phyloP scores from a whole-genome alignment of 2,113 vertebrate genomes.

The Peucedramus taeniatus region DNA sequence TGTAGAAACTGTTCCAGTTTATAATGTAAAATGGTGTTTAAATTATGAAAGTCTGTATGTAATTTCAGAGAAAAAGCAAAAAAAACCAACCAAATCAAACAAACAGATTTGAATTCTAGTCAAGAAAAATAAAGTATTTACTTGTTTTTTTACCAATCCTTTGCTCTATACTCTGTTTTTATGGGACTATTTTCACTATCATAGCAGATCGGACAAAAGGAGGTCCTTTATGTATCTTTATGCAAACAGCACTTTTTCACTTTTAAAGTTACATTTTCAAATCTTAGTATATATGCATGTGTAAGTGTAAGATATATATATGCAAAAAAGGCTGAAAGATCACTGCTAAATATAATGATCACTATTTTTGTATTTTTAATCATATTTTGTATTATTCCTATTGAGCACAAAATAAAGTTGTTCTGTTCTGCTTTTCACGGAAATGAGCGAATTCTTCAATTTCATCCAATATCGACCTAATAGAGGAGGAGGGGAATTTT shows the following conservation, averaged over 20 bases:
- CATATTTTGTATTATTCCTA: not conserved
- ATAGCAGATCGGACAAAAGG: not conserved
- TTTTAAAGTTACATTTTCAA: not conserved
- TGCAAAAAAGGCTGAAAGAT: not conserved
- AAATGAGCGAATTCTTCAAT: not conserved
- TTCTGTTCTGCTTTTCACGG: not conserved
- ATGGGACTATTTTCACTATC: not conserved
- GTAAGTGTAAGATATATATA: not conserved
- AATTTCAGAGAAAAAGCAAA: not conserved
- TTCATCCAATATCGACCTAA: not conserved
- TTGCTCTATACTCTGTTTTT: not conserved
- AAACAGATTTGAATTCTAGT: not conserved
- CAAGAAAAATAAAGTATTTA: not conserved
- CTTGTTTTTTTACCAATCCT: fast-evolving
- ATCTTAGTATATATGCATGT: not conserved
- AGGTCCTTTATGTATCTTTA: not conserved
- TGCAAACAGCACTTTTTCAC: not conserved
- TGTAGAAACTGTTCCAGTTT: not conserved
- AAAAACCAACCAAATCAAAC: not conserved
- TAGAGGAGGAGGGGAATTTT: not conserved
- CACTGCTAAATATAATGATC: not conserved
- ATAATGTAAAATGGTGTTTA: not conserved
- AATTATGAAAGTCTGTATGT: not conserved
- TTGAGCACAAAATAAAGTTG: not conserved
- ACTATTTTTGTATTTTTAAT: not conserved